Evolutionary conservation across 2,888 invertebrate genomes (phyloP).

Genomic region (Tiliacea citrago): DNA sequence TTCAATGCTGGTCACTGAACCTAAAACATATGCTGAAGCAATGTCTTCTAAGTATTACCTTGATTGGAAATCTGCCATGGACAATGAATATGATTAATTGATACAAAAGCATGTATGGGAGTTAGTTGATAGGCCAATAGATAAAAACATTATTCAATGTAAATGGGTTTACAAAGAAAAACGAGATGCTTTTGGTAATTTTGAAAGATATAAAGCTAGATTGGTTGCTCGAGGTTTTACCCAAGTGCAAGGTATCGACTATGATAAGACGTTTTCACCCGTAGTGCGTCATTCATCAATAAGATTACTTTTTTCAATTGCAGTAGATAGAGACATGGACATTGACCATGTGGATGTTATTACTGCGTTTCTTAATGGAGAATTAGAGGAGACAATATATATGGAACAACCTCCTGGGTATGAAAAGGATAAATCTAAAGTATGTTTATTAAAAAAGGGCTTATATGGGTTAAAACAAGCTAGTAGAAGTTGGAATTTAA

Average conservation of each 20-base stretch:
- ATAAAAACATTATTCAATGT: constrained; percentile 11
- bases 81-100: constrained; percentile 7
- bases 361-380: constrained; percentile 12
- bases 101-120: constrained; percentile 3
- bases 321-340: constrained; percentile 1
- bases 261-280: not conserved
- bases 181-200: constrained; percentile 1
- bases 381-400: constrained; percentile 9
- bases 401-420: constrained; percentile 9
- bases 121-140: constrained; percentile 1
- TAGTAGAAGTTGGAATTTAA: constrained; percentile 4
- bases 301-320: not conserved
- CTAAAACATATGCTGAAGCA: not conserved
- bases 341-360: constrained; percentile 6
- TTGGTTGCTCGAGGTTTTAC: constrained; percentile 10
- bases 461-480: constrained; percentile 10
- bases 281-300: constrained; percentile 1
- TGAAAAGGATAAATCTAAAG: constrained; percentile 3
- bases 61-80: constrained; percentile 2
- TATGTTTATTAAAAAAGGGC: constrained; percentile 8
- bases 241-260: not conserved
- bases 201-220: constrained; percentile 14
- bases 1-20: not conserved
- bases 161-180: constrained; percentile 8
- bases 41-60: not conserved